Percentiles rank a stretch among this genome's conserved stretches.
Conservation (phyloP, 92 coral and sea anemone genomes). For the Heliopora coerulea region DNA sequence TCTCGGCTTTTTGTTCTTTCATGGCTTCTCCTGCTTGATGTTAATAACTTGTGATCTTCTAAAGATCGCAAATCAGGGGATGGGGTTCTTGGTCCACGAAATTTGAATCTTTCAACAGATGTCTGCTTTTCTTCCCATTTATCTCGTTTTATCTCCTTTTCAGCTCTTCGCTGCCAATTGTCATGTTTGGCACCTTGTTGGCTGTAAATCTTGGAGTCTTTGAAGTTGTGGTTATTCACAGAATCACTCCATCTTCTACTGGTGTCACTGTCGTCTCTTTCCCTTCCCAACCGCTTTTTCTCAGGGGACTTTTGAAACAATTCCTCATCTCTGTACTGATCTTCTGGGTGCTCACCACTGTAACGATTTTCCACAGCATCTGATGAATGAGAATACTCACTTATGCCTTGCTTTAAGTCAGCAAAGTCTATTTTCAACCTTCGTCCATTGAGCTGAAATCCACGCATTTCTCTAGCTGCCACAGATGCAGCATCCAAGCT, state of each 20-base stretch:
- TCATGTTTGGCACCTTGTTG: constrained; percentile 8
- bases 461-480: constrained; percentile 99
- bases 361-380: constrained; percentile 69
- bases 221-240: constrained; percentile 9
- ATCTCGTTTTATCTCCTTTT: constrained; percentile 14
- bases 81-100: constrained; percentile 27
- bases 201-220: constrained; percentile 8
- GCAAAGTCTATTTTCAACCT: constrained; percentile 99
- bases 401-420: constrained; percentile 92
- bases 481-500: constrained; percentile 99
- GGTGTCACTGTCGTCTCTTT: constrained; percentile 37
- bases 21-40: constrained; percentile 8
- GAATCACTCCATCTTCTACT: constrained; percentile 38
- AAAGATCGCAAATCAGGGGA: neutral
- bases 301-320: constrained; percentile 55
- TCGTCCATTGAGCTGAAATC: constrained; percentile 90
- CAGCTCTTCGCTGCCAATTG: constrained; percentile 6
- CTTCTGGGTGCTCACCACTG: constrained; percentile 56
- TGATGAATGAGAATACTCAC: constrained; percentile 73
- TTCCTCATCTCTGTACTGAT: constrained; percentile 71
- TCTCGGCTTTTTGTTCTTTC: constrained; percentile 24
- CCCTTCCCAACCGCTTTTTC: constrained; percentile 50
- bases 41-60: neutral
- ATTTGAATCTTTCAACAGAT: neutral
- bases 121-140: constrained; percentile 17